Evolutionary conservation across 2,113 vertebrate genomes (phyloP).

Genomic region (Lipophrys pholis): DNA sequence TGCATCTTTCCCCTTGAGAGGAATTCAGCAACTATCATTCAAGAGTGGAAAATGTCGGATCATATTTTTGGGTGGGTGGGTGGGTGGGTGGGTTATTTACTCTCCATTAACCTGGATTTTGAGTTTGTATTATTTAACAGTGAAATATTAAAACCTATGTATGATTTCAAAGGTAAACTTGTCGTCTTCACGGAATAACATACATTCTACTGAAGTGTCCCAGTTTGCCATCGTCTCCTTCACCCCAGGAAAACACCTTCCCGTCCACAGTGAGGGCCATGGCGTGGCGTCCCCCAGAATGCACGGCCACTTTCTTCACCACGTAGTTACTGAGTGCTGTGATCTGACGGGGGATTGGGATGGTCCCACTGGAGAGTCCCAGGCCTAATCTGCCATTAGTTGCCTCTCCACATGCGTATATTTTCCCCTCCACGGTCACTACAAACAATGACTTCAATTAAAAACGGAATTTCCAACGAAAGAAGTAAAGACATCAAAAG

Average conservation of each 20-base stretch:
- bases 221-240: conserved; percentile 98
- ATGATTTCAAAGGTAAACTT: no score
- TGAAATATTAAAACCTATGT: no score
- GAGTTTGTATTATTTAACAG: no score
- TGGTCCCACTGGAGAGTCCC: conserved; percentile 95
- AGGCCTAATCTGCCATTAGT: conserved; percentile 96
- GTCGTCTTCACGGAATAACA: conserved; percentile 40
- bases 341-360: conserved; percentile 95
- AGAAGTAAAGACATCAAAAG: not conserved
- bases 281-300: conserved; percentile 98
- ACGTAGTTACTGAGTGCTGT: conserved; percentile 97
- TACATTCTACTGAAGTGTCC: conserved; percentile 99
- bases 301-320: conserved; percentile 98
- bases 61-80: no score
- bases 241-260: conserved; percentile 99
- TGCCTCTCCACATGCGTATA: conserved; percentile 96
- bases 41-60: no score
- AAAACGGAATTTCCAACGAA: not conserved
- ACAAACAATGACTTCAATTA: conserved; percentile 8
- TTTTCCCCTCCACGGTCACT: conserved; percentile 98
- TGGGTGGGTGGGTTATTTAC: no score
- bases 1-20: no score
- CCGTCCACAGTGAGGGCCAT: conserved; percentile 97
- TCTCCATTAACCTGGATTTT: no score
- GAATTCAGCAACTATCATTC: no score